Conservation (phyloP, 2,888 invertebrate species). For the Cataglyphis livida region DNA sequence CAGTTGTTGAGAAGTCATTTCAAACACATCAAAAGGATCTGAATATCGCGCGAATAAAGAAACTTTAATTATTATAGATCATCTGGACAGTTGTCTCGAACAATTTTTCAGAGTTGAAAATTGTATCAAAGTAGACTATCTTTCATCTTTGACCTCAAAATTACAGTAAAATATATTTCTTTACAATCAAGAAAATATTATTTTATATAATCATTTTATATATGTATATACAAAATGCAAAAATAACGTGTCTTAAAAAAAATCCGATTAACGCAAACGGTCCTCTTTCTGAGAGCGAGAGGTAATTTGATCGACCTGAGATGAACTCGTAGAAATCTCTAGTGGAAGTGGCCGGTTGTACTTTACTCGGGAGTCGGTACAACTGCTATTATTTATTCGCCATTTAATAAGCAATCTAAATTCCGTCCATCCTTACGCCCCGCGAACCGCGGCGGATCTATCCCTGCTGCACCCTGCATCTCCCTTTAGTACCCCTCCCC, state of each 20-base stretch:
- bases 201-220: conserved; percentile 7
- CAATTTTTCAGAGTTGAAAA: not conserved
- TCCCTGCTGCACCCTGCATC: conserved; percentile 37
- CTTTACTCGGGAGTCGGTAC: conserved; percentile 66
- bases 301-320: conserved; percentile 23
- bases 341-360: conserved; percentile 46
- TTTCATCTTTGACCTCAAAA: not conserved
- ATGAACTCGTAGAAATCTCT: conserved; percentile 58
- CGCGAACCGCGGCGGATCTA: conserved; percentile 58
- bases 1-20: not conserved
- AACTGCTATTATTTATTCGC: conserved; percentile 81
- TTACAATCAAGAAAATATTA: not conserved
- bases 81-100: not conserved
- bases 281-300: not conserved
- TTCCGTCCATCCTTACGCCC: conserved; percentile 81
- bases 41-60: not conserved
- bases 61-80: conserved; percentile 12
- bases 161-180: not conserved
- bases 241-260: not conserved
- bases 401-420: conserved; percentile 85
- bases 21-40: not conserved
- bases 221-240: not conserved
- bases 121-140: not conserved
- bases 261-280: conserved; percentile 31
- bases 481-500: not conserved